Evolutionary conservation across 2,888 invertebrate genomes (phyloP), one percentile per base, ranked within the genome.

Genomic region (Oscheius sp.): DNA sequence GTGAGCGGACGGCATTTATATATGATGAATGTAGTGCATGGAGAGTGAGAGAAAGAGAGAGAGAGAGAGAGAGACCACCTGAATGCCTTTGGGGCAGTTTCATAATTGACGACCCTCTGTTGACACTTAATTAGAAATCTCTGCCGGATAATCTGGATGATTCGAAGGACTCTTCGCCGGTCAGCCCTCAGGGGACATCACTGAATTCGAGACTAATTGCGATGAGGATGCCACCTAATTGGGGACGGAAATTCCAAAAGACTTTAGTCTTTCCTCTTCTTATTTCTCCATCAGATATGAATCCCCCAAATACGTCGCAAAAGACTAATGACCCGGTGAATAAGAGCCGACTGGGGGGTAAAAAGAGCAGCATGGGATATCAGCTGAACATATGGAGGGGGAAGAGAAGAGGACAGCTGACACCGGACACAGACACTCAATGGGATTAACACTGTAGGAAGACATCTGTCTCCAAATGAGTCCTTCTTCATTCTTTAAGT

Each of bases 1-100:
- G 36, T 49, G 47, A 33, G 47, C 49, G 32, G 17, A n/a, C 24
- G 36, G 62, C 62, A 62, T 62, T 62, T 62, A 62, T 62, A 49
- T 33, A 62, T 62, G 62, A 62, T 62, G 62, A 62, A 62, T 59
- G 59, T 28, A 28, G 41, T 20, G 20, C 24, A 3, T 8, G 56
- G 38, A 17, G 57, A 57, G 24, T n/a, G 36, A 17, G 33, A 3
- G 4, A 4, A 8, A 20, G 57, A 56, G 17, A 17, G 8, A 12
- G 14, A 54, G 54, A 36, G 56, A 20, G 26, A 51, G 9, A 51
- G 51, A 28, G 22, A 51, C 30, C 28, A n/a, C n/a, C n/a, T n/a
- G n/a, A n/a, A n/a, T n/a, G n/a, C n/a, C n/a, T n/a, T n/a, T n/a
- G n/a, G 26, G 36, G 32, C 12, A 26, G 26, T n/a, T 12, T 26